A percentile compares a stretch with the other conserved stretches of the same genome.
phyloP scores from a whole-genome alignment of 2,888 invertebrate species.

The Agonopterix alstromeriana region DNA sequence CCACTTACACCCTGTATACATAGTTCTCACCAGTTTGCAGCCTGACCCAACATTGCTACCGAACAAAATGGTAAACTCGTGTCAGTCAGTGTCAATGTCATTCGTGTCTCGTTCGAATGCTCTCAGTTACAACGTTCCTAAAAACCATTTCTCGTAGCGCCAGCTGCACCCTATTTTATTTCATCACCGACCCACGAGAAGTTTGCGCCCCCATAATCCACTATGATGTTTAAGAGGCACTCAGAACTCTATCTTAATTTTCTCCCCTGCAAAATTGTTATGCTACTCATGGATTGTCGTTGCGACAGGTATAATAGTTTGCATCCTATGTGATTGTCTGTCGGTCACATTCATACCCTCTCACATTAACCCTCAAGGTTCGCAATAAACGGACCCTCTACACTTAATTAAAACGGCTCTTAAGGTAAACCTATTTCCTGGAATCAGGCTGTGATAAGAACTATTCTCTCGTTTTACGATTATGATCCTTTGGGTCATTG shows the following conservation, averaged over 20 bases:
- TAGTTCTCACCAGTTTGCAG: too few relatives aligned
- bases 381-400: constrained; percentile 34
- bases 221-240: too few relatives aligned
- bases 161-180: too few relatives aligned
- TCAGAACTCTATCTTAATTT: not conserved
- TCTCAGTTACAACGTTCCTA: too few relatives aligned
- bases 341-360: constrained; percentile 7
- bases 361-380: constrained; percentile 17
- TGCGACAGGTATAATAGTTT: constrained; percentile 6
- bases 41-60: too few relatives aligned
- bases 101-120: too few relatives aligned
- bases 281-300: not conserved
- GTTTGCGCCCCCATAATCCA: too few relatives aligned
- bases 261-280: constrained; percentile 3
- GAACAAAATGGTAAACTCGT: too few relatives aligned
- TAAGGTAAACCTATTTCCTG: constrained; percentile 41
- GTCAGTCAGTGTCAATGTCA: too few relatives aligned
- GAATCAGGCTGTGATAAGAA: constrained; percentile 23
- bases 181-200: too few relatives aligned
- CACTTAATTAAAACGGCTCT: constrained; percentile 48
- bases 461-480: constrained; percentile 28
- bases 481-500: constrained; percentile 13
- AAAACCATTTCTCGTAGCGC: too few relatives aligned
- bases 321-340: constrained; percentile 5
- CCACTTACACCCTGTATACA: too few relatives aligned